Evolutionary conservation across 2,888 invertebrate species (phyloP).

Genomic region (Chalcis sispes): DNA sequence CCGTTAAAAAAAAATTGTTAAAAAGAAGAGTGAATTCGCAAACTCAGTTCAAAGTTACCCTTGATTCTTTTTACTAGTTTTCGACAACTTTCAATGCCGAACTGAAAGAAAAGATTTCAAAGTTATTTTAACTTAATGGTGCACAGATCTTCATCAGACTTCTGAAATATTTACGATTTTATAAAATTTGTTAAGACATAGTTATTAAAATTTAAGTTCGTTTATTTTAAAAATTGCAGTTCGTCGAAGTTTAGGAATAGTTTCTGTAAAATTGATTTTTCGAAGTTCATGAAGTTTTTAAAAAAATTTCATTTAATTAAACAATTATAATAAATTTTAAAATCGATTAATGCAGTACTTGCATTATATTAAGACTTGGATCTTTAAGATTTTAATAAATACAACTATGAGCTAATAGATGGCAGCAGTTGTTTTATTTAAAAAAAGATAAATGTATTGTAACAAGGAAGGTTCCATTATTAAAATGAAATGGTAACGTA

Average conservation of each 20-base stretch:
- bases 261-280: too few relatives aligned
- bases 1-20: conserved; percentile 31
- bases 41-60: conserved; percentile 20
- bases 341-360: too few relatives aligned
- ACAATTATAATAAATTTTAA: too few relatives aligned
- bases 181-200: conserved; percentile 1
- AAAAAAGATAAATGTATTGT: background rate
- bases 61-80: conserved; percentile 29
- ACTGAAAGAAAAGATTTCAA: conserved; percentile 29
- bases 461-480: background rate
- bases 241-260: conserved; percentile 6
- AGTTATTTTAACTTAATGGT: conserved; percentile 39
- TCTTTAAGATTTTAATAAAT: conserved; percentile 16
- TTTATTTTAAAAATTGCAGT: background rate
- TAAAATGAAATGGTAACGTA: background rate
- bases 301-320: too few relatives aligned
- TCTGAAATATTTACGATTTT: conserved; percentile 11
- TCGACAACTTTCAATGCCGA: conserved; percentile 34
- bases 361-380: too few relatives aligned
- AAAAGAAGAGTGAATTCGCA: conserved; percentile 34
- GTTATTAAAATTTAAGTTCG: background rate
- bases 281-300: too few relatives aligned
- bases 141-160: conserved; percentile 30
- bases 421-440: conserved; percentile 13
- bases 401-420: conserved; percentile 1